Evolutionary conservation across 1,140 invertebrate genomes (phyloP).

Genomic region (Drosophila auraria): DNA sequence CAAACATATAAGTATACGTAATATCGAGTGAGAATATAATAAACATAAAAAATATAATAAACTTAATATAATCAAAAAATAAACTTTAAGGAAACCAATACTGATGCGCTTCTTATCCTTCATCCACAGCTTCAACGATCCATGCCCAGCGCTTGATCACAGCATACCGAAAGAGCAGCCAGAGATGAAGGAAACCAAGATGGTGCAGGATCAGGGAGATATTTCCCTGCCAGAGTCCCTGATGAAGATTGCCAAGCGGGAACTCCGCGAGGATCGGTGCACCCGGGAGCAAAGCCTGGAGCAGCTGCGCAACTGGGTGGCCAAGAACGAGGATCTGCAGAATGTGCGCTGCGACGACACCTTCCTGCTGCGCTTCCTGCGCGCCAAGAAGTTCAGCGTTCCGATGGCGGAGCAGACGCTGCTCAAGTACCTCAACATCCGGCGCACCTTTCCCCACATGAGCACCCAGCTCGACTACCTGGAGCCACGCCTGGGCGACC

Average conservation of each 20-base stretch:
- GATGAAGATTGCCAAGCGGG: slow-evolving; percentile 87
- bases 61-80: neutral
- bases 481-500: slow-evolving; percentile 87
- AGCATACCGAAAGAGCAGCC: neutral
- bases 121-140: slow-evolving; percentile 17
- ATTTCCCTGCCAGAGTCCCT: slow-evolving; percentile 83
- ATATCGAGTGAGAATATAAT: no score
- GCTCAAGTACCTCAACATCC: slow-evolving; percentile 91
- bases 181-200: slow-evolving; percentile 66
- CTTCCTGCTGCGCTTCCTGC: slow-evolving; percentile 91
- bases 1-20: no score
- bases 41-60: no score
- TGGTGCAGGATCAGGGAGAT: slow-evolving; percentile 46
- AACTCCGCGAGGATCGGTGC: slow-evolving; percentile 88
- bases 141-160: slow-evolving; percentile 25
- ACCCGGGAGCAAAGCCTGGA: slow-evolving; percentile 87
- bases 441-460: slow-evolving; percentile 88
- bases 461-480: slow-evolving; percentile 89
- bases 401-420: slow-evolving; percentile 92
- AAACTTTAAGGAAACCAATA: neutral
- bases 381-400: slow-evolving; percentile 92
- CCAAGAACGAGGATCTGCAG: slow-evolving; percentile 88
- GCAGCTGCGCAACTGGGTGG: slow-evolving; percentile 89
- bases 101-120: neutral
- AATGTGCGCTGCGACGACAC: slow-evolving; percentile 90